Evolutionary conservation across 2,113 vertebrate species (phyloP), one percentile per base, ranked within the genome.

Genomic region (Indicator indicator): DNA sequence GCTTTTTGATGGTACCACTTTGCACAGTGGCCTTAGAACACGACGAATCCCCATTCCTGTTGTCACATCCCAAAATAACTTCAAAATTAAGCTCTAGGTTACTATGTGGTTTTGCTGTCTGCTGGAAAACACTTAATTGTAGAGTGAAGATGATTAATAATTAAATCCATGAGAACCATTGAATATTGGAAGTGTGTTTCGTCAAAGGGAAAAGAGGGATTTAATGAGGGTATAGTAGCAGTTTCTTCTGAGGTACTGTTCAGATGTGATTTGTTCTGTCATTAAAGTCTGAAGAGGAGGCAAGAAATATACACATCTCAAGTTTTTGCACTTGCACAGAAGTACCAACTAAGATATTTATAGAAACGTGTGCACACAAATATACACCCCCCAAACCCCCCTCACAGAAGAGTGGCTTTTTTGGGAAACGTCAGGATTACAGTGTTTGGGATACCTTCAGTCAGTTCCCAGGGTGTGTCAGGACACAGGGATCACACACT

Each of bases 11-110:
- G 21, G 16, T 9, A 46, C 6, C 24, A 16, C 2, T 92, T 83
- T 8, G 1, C 7, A 42, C 1, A 0, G 20, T 40, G 40, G 9
- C 4, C 54, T 14, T 9, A 58, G 59, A 13, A 48, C 27, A 64
- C 4, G 86, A 16, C 24, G 9, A 46, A 50, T 67, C 6, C 28
- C 7, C 13, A 40, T 80, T 94, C 50, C 5, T 67, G 2, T 33
- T 73, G 40, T 21, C 16, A 19, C 52, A 50, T 55, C 65, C 46
- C 81, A 67, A 81, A 84, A 71, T 48, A 89, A 26, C 42, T 69
- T 52, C 11, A 52, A 11, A 77, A 68, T 60, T 33, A 56, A 67
- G 8, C 16, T 65, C 4, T 71, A 28, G 5, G 15, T 44, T 93
- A 12, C 24, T 68, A 63, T 4, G 2, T 74, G 18, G 6, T 11